Conservation (phyloP, 2,888 invertebrate species). For the Lasiommata megera region DNA sequence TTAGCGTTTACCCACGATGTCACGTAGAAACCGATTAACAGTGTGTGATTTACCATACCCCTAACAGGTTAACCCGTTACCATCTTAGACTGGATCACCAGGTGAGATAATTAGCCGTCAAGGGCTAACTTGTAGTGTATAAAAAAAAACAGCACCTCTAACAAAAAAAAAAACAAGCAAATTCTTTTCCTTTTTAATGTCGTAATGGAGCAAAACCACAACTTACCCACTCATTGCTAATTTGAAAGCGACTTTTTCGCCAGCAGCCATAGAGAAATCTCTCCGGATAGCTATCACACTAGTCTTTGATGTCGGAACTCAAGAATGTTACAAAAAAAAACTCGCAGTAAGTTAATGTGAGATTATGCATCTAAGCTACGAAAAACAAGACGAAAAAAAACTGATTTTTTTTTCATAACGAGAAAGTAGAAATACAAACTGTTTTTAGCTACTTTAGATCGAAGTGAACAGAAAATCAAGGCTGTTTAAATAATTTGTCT, state of each 20-base stretch:
- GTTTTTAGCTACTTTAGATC: too few relatives aligned
- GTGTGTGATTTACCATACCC: too few relatives aligned
- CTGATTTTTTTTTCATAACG: background rate
- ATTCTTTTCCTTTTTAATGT: background rate
- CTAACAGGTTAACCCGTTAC: too few relatives aligned
- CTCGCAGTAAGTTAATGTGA: background rate
- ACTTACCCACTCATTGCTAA: slow-evolving; percentile 12
- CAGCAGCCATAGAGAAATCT: slow-evolving; percentile 7
- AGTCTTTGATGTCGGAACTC: background rate
- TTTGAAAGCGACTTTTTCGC: slow-evolving; percentile 12
- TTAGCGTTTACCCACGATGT: too few relatives aligned
- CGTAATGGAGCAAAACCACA: slow-evolving; percentile 1
- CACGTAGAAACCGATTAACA: too few relatives aligned
- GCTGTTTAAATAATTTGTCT: too few relatives aligned
- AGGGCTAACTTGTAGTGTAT: too few relatives aligned
- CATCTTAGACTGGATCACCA: too few relatives aligned
- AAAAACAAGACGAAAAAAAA: background rate
- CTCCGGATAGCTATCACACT: background rate
- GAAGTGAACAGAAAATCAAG: too few relatives aligned
- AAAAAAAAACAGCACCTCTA: too few relatives aligned
- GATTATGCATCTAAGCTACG: background rate
- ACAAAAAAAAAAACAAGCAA: background rate
- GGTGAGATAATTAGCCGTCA: too few relatives aligned
- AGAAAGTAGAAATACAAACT: background rate
- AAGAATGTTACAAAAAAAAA: background rate